Evolutionary conservation across 2,888 invertebrate species (phyloP).

Genomic region (Philereme transversata): DNA sequence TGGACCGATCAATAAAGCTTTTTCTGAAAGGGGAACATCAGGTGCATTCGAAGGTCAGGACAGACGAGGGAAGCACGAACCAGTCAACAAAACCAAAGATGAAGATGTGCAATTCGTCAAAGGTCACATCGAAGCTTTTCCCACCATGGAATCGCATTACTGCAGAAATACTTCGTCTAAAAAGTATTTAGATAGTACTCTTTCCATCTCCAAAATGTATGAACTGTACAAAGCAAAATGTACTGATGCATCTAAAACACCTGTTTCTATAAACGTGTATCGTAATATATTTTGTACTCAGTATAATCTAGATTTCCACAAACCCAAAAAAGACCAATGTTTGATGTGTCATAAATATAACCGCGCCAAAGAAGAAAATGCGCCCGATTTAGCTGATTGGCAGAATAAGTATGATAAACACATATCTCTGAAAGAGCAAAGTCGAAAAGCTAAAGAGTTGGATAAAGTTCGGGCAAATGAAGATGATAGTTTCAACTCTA

Average conservation of each 20-base stretch:
- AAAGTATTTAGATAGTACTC: slow-evolving; percentile 22
- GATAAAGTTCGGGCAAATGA: slow-evolving; percentile 25
- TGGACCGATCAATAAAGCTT: slow-evolving; percentile 6
- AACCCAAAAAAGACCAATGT: slow-evolving; percentile 27
- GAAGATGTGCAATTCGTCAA: slow-evolving; percentile 13
- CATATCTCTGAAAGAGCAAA: slow-evolving; percentile 23
- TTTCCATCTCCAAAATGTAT: slow-evolving; percentile 28
- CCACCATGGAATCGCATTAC: slow-evolving; percentile 32
- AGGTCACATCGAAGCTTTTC: slow-evolving; percentile 28
- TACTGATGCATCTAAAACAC: slow-evolving; percentile 8
- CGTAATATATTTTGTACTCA: slow-evolving; percentile 23
- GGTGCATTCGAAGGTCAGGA: background rate
- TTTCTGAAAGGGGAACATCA: background rate
- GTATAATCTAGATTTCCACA: slow-evolving; percentile 27
- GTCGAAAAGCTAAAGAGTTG: slow-evolving; percentile 22
- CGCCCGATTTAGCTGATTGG: slow-evolving; percentile 8
- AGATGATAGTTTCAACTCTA: slow-evolving; percentile 1
- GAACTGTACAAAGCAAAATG: slow-evolving; percentile 25
- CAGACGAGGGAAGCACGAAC: slow-evolving; percentile 2
- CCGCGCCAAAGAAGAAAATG: slow-evolving; percentile 2
- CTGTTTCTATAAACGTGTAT: slow-evolving; percentile 23
- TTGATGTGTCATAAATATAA: slow-evolving; percentile 22
- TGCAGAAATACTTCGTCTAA: slow-evolving; percentile 28
- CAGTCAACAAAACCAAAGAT: slow-evolving; percentile 10
- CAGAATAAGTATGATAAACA: slow-evolving; percentile 29